These are phyloP conservation scores for Eurypyga helias DNA, from an alignment of 2,113 vertebrate species.

Conservation along the genomic window DNA sequence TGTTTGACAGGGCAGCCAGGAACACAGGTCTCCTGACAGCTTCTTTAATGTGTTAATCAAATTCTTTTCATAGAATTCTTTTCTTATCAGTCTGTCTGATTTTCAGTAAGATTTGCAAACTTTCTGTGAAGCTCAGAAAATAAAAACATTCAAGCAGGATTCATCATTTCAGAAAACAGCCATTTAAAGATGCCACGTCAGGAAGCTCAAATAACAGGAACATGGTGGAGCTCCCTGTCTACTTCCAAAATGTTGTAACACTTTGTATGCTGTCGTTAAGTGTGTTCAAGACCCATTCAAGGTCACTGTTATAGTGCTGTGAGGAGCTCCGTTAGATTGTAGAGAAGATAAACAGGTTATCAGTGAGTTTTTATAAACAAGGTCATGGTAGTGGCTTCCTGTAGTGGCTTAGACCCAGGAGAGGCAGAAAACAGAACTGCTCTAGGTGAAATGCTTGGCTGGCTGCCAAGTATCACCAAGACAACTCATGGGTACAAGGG, in stretches of 20 bases:
- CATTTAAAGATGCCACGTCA: not conserved
- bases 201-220: not conserved
- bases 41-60: not conserved
- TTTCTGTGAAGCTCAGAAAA: not conserved
- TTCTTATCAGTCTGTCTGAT: not conserved
- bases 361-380: not conserved
- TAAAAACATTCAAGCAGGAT: not conserved
- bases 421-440: not conserved
- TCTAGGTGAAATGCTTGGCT: not conserved
- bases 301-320: not conserved
- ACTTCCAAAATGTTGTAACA: not conserved
- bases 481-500: not conserved
- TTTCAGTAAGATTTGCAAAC: constrained; percentile 1
- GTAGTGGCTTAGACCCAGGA: not conserved
- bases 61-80: not conserved
- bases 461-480: not conserved
- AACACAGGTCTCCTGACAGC: not conserved
- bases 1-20: not conserved
- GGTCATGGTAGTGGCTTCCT: not conserved
- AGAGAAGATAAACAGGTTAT: not conserved
- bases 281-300: not conserved
- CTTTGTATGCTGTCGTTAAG: not conserved
- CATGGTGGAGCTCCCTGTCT: not conserved
- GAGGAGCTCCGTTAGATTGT: not conserved
- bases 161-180: not conserved